Evolutionary conservation across 2,888 invertebrate species (phyloP), one percentile per base, ranked within the genome.

Genomic region (Trissonchulus sp.): DNA sequence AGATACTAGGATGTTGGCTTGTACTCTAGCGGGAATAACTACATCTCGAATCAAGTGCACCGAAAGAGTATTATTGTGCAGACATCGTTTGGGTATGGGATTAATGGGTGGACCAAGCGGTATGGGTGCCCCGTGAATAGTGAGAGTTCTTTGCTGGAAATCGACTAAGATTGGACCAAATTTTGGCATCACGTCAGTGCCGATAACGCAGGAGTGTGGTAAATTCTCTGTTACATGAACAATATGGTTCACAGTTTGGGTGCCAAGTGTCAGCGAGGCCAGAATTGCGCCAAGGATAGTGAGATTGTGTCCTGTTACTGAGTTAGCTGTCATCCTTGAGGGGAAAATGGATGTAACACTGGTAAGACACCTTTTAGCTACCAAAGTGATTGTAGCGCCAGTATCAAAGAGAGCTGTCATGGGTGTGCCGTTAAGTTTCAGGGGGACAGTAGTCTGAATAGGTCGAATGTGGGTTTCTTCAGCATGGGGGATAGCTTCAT

Each of bases 311-410:
- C 60, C 60, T 18, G 60, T 60, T 18, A 60, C n/a, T 60, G n/a
- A n/a, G n/a, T n/a, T n/a, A n/a, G n/a, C n/a, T n/a, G n/a, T n/a
- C n/a, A n/a, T n/a, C n/a, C n/a, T n/a, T n/a, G n/a, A n/a, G n/a
- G n/a, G n/a, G n/a, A n/a, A n/a, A n/a, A n/a, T n/a, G n/a, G n/a
- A n/a, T n/a, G n/a, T n/a, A n/a, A n/a, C n/a, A n/a, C n/a, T n/a
- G n/a, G n/a, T n/a, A n/a, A n/a, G n/a, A n/a, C n/a, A n/a, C n/a
- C n/a, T n/a, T n/a, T n/a, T n/a, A n/a, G n/a, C n/a, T 65, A 65
- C 34, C 65, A 65, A 30, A 31, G 65, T 31, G 28, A 65, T 65
- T n/a, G 28, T 8, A 30, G 65, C 65, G n/a, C 65, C 65, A 3
- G 65, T 65, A 30, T 65, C 65, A 8, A 65, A 15, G 15, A 65